phyloP scores from a whole-genome alignment of 2,113 vertebrate genomes.

The Myotis yumanensis region DNA sequence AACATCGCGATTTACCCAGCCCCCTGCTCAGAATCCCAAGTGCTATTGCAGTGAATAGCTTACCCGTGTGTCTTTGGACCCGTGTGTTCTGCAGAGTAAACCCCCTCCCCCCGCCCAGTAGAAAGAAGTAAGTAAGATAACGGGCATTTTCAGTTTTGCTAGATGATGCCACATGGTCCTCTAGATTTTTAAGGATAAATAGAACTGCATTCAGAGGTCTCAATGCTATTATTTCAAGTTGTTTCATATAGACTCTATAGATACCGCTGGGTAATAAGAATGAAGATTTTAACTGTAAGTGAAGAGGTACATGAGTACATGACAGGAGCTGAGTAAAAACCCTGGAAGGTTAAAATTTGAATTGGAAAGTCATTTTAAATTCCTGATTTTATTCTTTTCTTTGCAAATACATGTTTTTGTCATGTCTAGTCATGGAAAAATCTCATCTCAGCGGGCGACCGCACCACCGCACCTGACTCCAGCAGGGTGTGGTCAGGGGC shows the following conservation, averaged over 20 bases:
- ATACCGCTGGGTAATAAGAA: not conserved
- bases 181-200: not conserved
- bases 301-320: not conserved
- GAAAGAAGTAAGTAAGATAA: not conserved
- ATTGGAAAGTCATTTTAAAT: not conserved
- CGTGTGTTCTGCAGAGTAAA: not conserved
- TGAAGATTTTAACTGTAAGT: not conserved
- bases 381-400: not conserved
- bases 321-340: not conserved
- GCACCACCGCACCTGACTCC: fast-evolving
- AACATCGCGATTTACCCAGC: fast-evolving
- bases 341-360: not conserved
- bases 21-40: not conserved
- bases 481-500: not conserved
- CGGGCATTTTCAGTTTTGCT: not conserved
- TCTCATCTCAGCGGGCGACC: not conserved
- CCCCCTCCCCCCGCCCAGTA: no score
- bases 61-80: not conserved
- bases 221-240: not conserved
- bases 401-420: not conserved
- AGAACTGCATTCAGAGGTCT: not conserved
- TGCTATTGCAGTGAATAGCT: fast-evolving
- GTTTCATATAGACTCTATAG: not conserved
- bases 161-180: not conserved
- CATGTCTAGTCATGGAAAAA: not conserved